A percentile compares a stretch with the other conserved stretches of the same genome.
phyloP scores from a whole-genome alignment of 2,797 vertebrate genomes.

The Chanos chanos region DNA sequence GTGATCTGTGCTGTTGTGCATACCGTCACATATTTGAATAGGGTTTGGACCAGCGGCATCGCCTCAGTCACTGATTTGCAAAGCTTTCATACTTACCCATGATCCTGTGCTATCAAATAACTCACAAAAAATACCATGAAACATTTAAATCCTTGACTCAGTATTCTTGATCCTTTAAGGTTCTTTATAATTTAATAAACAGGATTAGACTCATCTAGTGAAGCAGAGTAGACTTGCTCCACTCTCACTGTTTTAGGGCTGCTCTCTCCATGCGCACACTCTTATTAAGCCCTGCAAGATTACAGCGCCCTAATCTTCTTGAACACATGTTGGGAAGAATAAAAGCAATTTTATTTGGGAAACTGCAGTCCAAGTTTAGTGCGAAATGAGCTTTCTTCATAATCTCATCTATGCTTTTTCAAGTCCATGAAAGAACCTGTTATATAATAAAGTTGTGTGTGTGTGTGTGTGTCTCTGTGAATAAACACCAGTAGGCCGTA shows the following conservation, averaged over 20 bases:
- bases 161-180: slow-evolving; percentile 82
- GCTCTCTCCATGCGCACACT: slow-evolving; percentile 52
- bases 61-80: slow-evolving; percentile 56
- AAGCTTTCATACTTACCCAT: slow-evolving; percentile 64
- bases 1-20: slow-evolving; percentile 8
- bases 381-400: slow-evolving; percentile 78
- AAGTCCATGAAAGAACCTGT: slow-evolving; percentile 67
- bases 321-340: slow-evolving; percentile 88
- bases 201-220: slow-evolving; percentile 76
- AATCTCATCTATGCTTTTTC: slow-evolving; percentile 63
- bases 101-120: slow-evolving; percentile 75
- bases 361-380: slow-evolving; percentile 78
- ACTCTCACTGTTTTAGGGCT: slow-evolving; percentile 4
- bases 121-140: slow-evolving; percentile 68
- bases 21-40: slow-evolving; percentile 16
- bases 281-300: slow-evolving; percentile 76
- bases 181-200: slow-evolving; percentile 87
- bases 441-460: slow-evolving; percentile 49
- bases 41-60: slow-evolving; percentile 54
- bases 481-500: slow-evolving; percentile 13
- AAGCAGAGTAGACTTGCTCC: slow-evolving; percentile 64
- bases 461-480: slow-evolving; percentile 2
- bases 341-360: slow-evolving; percentile 89
- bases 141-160: slow-evolving; percentile 78
- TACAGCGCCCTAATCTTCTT: slow-evolving; percentile 82